Conservation (phyloP, 2,797 vertebrate genomes). For the Premnoplex brunnescens region DNA sequence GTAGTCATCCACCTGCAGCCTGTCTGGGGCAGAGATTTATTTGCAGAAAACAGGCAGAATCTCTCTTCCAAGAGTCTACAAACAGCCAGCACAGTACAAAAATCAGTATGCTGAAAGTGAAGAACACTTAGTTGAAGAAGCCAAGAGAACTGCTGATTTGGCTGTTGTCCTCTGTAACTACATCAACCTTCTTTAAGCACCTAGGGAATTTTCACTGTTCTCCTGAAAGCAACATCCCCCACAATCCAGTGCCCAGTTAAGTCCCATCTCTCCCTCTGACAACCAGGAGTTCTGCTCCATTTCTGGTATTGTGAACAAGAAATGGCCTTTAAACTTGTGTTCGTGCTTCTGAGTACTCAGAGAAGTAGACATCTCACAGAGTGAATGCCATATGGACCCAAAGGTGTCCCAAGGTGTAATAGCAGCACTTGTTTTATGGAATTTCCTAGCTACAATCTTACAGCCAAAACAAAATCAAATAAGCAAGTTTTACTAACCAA, state of each 20-base stretch:
- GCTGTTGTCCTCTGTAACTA: neutral
- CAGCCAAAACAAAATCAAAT: neutral
- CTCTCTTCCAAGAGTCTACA: neutral
- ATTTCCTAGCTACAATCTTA: conserved; percentile 72
- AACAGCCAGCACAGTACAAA: neutral
- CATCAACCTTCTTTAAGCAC: neutral
- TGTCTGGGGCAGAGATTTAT: neutral
- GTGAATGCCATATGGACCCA: fast-evolving
- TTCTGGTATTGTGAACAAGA: neutral
- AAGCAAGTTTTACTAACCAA: conserved; percentile 52
- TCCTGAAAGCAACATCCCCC: neutral
- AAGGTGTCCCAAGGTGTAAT: neutral
- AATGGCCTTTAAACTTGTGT: neutral
- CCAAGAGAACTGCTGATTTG: neutral
- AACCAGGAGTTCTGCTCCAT: neutral
- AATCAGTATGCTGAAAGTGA: neutral
- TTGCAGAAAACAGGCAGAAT: neutral
- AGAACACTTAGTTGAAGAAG: neutral
- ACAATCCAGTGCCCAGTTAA: neutral
- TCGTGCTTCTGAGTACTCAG: neutral
- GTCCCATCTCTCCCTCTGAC: neutral
- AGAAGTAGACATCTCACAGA: neutral
- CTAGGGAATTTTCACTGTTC: neutral
- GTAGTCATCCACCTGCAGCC: neutral
- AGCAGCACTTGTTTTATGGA: conserved; percentile 23